A percentile compares a stretch with the other conserved stretches of the same genome.
Conservation (phyloP, 1,140 invertebrate species). For the Nebria ingens region DNA sequence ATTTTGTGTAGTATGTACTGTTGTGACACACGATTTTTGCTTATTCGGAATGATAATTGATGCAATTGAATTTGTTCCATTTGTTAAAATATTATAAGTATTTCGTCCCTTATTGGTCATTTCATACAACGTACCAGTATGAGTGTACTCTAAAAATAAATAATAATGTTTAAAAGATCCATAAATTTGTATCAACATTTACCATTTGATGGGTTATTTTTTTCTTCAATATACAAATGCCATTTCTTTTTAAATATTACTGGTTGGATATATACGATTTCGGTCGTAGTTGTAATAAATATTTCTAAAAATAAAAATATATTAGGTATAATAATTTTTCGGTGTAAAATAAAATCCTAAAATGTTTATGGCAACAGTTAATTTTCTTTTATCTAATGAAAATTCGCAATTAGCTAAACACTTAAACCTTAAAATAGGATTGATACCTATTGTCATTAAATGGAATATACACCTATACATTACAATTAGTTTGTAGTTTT, state of each 20-base stretch:
- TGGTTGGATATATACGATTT: conserved; percentile 13
- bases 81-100: neutral
- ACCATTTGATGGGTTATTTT: neutral
- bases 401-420: no score
- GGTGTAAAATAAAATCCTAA: no score
- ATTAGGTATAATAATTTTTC: no score
- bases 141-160: neutral
- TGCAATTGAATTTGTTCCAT: neutral
- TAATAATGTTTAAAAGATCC: neutral
- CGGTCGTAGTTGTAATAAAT: neutral
- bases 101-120: neutral
- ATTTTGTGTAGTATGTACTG: neutral
- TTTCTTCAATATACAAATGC: neutral
- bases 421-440: no score
- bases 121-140: neutral
- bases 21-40: neutral
- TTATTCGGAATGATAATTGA: neutral
- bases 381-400: no score
- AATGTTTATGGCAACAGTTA: no score
- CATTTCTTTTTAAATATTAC: neutral
- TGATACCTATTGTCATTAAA: no score
- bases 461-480: no score
- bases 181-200: neutral
- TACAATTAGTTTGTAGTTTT: no score
- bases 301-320: neutral